phyloP scores from a whole-genome alignment of 2,797 vertebrate genomes.

The Poliocrania exsul region DNA sequence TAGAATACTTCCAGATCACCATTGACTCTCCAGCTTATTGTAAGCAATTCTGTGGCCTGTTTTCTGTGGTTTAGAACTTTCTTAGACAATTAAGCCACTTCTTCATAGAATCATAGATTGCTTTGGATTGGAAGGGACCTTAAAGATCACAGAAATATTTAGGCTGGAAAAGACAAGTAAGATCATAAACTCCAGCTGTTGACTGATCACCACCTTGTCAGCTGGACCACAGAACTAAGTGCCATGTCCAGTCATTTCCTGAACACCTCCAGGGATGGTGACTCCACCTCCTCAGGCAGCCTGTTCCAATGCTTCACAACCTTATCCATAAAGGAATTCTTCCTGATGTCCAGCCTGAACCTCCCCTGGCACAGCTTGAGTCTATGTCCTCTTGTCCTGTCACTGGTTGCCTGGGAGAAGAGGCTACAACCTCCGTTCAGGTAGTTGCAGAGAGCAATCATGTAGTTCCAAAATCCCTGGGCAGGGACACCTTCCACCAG shows the following conservation, averaged over 20 bases:
- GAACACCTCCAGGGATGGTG: not conserved
- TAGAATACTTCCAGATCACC: not conserved
- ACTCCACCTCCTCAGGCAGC: not conserved
- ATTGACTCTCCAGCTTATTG: not conserved
- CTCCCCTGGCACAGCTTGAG: not conserved
- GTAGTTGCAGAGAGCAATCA: no score
- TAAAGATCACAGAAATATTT: not conserved
- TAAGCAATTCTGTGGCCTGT: not conserved
- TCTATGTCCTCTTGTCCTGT: no score
- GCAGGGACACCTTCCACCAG: no score
- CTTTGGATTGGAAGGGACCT: not conserved
- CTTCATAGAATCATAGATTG: not conserved
- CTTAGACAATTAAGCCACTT: not conserved
- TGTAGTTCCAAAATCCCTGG: no score
- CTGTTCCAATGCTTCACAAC: not conserved
- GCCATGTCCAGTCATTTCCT: not conserved
- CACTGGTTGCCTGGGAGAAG: no score
- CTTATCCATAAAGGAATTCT: not conserved
- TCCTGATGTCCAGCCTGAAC: not conserved
- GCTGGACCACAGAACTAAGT: not conserved
- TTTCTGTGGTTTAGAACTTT: not conserved
- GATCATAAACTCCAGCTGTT: fast-evolving
- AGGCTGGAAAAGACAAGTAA: not conserved
- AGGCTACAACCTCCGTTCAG: no score
- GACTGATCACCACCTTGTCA: not conserved